Base-by-base conservation (phyloP, 2,113 vertebrate species). In the Hypanus sabinus region DNA sequence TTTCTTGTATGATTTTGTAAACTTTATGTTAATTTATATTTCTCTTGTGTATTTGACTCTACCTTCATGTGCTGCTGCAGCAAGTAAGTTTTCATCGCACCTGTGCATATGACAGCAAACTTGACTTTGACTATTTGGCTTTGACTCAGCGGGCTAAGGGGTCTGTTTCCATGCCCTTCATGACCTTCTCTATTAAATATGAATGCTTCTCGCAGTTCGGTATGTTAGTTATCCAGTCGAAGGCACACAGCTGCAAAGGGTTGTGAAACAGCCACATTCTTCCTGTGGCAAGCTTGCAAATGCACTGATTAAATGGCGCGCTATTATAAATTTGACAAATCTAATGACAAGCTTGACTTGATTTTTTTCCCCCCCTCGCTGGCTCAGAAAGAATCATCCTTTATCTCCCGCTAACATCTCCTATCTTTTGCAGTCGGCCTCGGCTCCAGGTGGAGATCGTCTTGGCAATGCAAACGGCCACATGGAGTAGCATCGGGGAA, bases 401-500 rank as follows among this genome's bases (percentile, higher is more conserved):
- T 71, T 12, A 12, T n/a, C 24, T 1, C 20, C 36, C 38, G 62
- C 3, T 91, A 65, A 91, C n/a, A 36, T 91, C 10, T 91, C 38
- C 22, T 55, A 55, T 93, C 38, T 24, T 46, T 71, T 93, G 24
- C 68, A 93, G 91, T 46, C 70, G 91, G 68, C 70, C 16, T 71
- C 5, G 33, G 14, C 70, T 55, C 70, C 71, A 27, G 57, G 30
- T 33, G 60, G 57, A 90, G 16, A 20, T 5, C 27, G 20, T 70
- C 68, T 73, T 38, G 91, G 91, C 91, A 73, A 93, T 93, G 91
- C 91, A 93, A 93, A 55, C 91, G 73, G 91, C 91, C 91, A 73
- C 91, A 75, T 93, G 91, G 91, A 93, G 68, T 93, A 93, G 38
- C 91, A 46, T 93, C 38, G 91, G 68, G 33, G 91, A 93, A 30